Percentiles rank a stretch among this genome's conserved stretches.
phyloP scores from a whole-genome alignment of 2,113 vertebrate genomes.

The Crotalus horridus region DNA sequence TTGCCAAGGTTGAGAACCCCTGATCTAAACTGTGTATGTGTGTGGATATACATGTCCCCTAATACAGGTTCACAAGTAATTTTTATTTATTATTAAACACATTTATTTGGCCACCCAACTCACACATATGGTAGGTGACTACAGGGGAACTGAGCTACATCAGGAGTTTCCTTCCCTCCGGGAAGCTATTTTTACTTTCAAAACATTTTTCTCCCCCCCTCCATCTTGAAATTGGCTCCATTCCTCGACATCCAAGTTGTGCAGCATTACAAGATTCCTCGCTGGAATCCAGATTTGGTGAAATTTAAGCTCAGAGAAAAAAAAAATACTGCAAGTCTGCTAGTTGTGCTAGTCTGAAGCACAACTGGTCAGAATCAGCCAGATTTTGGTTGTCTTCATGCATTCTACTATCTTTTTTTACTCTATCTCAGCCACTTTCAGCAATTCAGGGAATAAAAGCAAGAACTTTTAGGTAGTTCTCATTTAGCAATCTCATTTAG shows the following conservation, averaged over 20 bases:
- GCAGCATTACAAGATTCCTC: neutral
- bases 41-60: neutral
- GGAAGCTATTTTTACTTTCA: neutral
- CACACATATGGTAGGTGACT: neutral
- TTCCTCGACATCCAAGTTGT: neutral
- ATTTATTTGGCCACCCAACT: neutral
- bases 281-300: neutral
- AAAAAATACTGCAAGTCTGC: neutral
- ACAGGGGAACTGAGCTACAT: neutral
- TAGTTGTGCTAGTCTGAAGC: neutral
- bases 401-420: neutral
- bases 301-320: neutral
- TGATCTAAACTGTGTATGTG: neutral
- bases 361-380: neutral
- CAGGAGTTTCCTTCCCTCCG: neutral
- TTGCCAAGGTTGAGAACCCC: too few relatives aligned
- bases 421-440: neutral
- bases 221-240: neutral
- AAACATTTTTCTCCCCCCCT: neutral
- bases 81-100: neutral
- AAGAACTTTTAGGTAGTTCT: neutral
- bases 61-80: neutral
- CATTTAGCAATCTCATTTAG: neutral
- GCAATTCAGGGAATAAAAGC: neutral
- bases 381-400: neutral